A percentile compares a stretch with the other conserved stretches of the same genome.
Conservation (phyloP, 2,888 invertebrate genomes). For the Listrodromus nycthemerus region DNA sequence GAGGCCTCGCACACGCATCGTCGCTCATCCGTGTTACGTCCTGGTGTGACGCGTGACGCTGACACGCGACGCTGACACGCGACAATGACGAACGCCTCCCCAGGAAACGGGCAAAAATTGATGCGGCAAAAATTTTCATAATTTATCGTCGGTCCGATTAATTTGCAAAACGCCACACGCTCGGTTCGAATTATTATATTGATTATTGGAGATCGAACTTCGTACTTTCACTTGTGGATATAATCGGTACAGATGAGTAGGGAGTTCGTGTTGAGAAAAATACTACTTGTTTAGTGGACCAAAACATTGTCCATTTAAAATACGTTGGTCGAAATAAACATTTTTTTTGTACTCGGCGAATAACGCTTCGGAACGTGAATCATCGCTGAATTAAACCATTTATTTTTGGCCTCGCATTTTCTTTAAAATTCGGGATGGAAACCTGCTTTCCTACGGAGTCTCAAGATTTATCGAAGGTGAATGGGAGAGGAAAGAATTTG, state of each 20-base stretch:
- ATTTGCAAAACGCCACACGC: background rate
- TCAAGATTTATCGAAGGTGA: background rate
- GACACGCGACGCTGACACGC: constrained; percentile 9
- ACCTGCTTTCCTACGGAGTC: background rate
- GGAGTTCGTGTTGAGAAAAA: background rate
- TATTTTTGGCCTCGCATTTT: background rate
- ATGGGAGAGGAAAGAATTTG: background rate
- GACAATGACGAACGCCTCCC: background rate
- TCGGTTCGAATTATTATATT: background rate
- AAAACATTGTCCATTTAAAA: background rate
- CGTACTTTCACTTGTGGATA: background rate
- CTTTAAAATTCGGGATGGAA: background rate
- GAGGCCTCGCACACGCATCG: constrained; percentile 40
- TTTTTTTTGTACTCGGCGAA: no score
- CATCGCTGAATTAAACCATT: background rate
- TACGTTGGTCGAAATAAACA: no score
- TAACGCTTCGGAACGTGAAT: no score
- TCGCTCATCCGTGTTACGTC: constrained; percentile 9
- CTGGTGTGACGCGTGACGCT: constrained; percentile 34
- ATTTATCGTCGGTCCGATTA: background rate
- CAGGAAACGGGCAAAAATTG: background rate
- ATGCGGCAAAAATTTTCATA: background rate
- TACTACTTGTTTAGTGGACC: no score
- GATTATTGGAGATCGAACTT: background rate
- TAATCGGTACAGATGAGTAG: background rate